Conservation (phyloP, 1,140 invertebrate genomes). For the Ceratitis capitata region DNA sequence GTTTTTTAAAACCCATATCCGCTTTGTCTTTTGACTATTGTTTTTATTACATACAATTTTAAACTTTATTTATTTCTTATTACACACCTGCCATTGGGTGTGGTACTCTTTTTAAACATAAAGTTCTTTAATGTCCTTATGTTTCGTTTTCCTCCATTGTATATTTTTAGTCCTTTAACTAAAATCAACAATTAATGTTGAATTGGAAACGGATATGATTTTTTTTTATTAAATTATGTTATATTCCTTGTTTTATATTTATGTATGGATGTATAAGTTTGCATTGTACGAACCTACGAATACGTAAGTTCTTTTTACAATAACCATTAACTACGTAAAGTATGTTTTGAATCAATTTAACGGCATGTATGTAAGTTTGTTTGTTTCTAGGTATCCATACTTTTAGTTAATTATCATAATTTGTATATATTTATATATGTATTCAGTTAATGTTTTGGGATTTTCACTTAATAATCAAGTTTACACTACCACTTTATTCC, state of each 20-base stretch:
- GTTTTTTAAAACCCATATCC: background rate
- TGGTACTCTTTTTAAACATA: background rate
- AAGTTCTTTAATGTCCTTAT: slow-evolving; percentile 18
- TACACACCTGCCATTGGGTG: background rate
- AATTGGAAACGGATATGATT: slow-evolving; percentile 33
- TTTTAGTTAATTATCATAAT: background rate
- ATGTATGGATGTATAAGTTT: background rate
- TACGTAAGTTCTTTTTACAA: background rate
- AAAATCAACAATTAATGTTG: slow-evolving; percentile 33
- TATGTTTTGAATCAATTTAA: slow-evolving; percentile 26
- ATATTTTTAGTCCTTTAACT: slow-evolving; percentile 25
- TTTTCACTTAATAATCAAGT: slow-evolving; percentile 2
- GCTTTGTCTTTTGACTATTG: slow-evolving; percentile 8
- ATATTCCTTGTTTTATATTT: background rate
- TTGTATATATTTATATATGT: background rate
- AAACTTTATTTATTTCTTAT: slow-evolving; percentile 18
- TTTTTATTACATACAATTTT: background rate
- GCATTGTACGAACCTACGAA: slow-evolving; percentile 10
- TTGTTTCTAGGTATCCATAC: slow-evolving; percentile 21
- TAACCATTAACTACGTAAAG: slow-evolving; percentile 24
- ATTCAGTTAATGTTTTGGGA: slow-evolving; percentile 22
- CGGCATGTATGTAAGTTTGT: background rate
- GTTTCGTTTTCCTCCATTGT: slow-evolving; percentile 34
- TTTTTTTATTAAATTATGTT: background rate
- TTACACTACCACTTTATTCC: background rate